Evolutionary conservation across 2,113 vertebrate genomes (phyloP), one percentile per base, ranked within the genome.

Genomic region (Chauna torquata): DNA sequence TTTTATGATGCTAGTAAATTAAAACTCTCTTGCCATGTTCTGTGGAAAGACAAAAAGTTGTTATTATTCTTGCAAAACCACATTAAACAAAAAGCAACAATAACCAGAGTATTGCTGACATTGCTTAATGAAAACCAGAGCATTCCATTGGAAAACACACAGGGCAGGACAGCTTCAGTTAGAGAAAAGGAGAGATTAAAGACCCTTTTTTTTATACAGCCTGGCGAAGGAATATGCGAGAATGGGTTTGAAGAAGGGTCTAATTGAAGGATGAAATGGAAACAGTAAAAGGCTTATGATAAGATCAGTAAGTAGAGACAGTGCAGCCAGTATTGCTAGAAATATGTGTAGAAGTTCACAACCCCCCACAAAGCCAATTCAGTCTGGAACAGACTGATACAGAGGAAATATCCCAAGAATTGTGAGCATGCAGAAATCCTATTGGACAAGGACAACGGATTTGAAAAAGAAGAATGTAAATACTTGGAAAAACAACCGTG

Each of bases 81-180:
- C 94, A 95, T 94, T 86, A 95, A 94, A 90, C 49, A 87, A 78
- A 97, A 96, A 95, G 91, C 42, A 88, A 92, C 30, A 85, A 72
- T 92, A 95, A 80, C n/a, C 0, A 0, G 71, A 40, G 40, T 81
- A 91, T 69, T 78, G 65, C 87, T 94, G 94, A 95, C 92, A 93
- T 55, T 66, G 82, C 87, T 97, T 97, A 97, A 97, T 96, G 92
- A 95, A 97, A 97, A 94, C 68, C 90, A 97, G 93, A 78, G 45
- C 91, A 61, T 42, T 79, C 82, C 83, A 88, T 87, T 76, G 93
- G 91, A 94, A 96, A 97, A 82, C 79, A 82, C 0, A 9, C 59
- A 84, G 82, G 74, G 80, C 95, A 94, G 86, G 90, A 96, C 94
- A 96, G 58, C 36, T 84, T 86, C 90, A 92, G 96, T 93, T 96